Conservation (phyloP, 2,888 invertebrate species). For the Macrosoma leucophasiata region DNA sequence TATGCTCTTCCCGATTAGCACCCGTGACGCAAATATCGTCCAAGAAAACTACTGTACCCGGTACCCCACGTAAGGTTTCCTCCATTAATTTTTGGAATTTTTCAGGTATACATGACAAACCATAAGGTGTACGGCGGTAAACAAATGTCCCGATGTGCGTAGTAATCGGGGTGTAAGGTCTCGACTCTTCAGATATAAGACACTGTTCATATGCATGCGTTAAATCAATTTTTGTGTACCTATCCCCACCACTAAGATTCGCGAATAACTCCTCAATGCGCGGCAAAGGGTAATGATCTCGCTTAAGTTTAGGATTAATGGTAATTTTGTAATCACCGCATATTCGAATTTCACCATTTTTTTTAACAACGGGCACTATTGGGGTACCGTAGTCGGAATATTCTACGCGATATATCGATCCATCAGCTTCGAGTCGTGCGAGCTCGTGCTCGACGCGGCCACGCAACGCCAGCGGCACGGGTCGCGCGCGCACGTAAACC, state of each 20-base stretch:
- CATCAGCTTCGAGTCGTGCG: constrained; percentile 15
- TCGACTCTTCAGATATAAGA: constrained; percentile 18
- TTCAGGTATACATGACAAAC: constrained; percentile 25
- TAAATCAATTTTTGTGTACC: constrained; percentile 29
- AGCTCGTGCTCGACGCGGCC: constrained; percentile 13
- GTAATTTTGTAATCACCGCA: constrained; percentile 26
- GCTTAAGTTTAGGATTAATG: constrained; percentile 22
- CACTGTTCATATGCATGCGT: constrained; percentile 27
- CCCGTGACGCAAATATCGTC: constrained; percentile 25
- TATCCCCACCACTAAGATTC: constrained; percentile 23
- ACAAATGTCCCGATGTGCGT: constrained; percentile 26
- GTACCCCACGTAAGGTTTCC: constrained; percentile 14
- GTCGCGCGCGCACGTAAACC: constrained; percentile 14
- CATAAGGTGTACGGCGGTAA: constrained; percentile 24
- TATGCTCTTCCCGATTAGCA: constrained; percentile 5
- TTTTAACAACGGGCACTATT: constrained; percentile 16
- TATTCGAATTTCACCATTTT: constrained; percentile 17
- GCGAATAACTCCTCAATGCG: constrained; percentile 28
- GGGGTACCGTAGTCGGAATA: constrained; percentile 22
- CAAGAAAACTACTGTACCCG: constrained; percentile 15
- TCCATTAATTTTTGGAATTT: constrained; percentile 26
- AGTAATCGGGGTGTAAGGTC: constrained; percentile 22
- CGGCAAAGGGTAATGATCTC: constrained; percentile 23
- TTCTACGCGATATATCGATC: constrained; percentile 16
- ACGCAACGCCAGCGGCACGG: constrained; percentile 18